Conservation (phyloP, 2,113 vertebrate species). For the Pagrus major region DNA sequence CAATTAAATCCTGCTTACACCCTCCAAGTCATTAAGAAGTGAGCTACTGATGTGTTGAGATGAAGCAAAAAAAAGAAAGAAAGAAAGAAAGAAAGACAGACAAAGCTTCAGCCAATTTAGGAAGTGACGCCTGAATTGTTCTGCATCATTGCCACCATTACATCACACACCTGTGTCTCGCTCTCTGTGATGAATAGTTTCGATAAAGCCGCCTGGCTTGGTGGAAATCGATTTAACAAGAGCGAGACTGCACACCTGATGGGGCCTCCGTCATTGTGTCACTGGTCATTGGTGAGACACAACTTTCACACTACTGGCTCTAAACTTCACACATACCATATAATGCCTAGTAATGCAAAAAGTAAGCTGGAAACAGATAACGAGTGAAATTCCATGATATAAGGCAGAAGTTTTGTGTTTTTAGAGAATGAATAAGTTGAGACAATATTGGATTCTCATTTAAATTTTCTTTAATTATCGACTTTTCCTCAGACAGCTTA, state of each 20-base stretch:
- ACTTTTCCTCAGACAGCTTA: not conserved
- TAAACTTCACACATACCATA: not conserved
- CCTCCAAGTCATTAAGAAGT: conserved; percentile 62
- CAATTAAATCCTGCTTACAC: conserved; percentile 60
- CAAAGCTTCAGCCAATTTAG: conserved; percentile 48
- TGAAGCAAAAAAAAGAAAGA: conserved; percentile 12
- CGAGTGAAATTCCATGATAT: not conserved
- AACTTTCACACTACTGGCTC: not conserved
- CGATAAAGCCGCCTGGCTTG: conserved; percentile 35
- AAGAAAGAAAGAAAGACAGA: not conserved
- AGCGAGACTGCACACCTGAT: conserved; percentile 51
- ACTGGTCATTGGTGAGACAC: not conserved
- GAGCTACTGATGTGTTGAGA: conserved; percentile 51
- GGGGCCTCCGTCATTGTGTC: conserved; percentile 11
- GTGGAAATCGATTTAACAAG: conserved; percentile 53
- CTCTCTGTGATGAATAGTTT: conserved; percentile 45
- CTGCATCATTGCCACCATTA: conserved; percentile 52
- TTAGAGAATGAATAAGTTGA: not conserved
- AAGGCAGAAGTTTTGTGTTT: not conserved
- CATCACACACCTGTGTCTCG: conserved; percentile 67
- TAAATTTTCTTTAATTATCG: conserved; percentile 20
- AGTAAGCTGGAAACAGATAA: not conserved
- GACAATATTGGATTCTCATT: conserved; percentile 2
- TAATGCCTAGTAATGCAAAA: not conserved
- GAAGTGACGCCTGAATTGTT: conserved; percentile 41